phyloP scores from a whole-genome alignment of 2,797 vertebrate species.

The Catharus ustulatus region DNA sequence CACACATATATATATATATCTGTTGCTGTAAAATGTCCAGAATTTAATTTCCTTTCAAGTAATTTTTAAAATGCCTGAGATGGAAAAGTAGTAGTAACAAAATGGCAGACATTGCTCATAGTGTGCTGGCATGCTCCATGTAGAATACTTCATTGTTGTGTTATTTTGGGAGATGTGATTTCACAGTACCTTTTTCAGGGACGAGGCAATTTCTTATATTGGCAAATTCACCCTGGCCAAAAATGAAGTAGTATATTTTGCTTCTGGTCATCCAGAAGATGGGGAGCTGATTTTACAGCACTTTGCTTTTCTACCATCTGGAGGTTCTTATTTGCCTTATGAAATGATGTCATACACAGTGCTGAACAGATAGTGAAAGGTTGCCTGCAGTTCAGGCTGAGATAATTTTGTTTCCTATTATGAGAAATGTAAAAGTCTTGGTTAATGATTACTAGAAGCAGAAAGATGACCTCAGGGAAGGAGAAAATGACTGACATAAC shows the following conservation, averaged over 20 bases:
- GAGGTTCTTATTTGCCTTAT: slow-evolving; percentile 58
- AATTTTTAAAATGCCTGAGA: slow-evolving; percentile 45
- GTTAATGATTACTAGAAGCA: slow-evolving; percentile 31
- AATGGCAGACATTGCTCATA: neutral
- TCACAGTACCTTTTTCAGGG: neutral
- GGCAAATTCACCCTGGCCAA: neutral
- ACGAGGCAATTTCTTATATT: neutral
- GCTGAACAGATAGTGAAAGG: slow-evolving; percentile 56
- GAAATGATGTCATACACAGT: slow-evolving; percentile 68
- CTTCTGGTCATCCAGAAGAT: slow-evolving; percentile 28
- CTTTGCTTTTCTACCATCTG: slow-evolving; percentile 67
- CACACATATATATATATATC: slow-evolving; percentile 51
- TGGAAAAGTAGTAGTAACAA: neutral
- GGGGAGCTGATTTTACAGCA: slow-evolving; percentile 33
- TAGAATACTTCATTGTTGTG: neutral
- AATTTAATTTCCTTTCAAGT: slow-evolving; percentile 69
- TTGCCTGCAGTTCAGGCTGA: slow-evolving; percentile 51
- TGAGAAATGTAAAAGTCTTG: slow-evolving; percentile 9
- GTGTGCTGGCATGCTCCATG: neutral
- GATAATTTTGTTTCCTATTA: slow-evolving; percentile 37
- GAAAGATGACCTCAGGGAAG: slow-evolving; percentile 34
- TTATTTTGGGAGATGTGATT: neutral
- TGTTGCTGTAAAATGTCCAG: slow-evolving; percentile 54
- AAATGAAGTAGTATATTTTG: neutral
- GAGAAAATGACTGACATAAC: slow-evolving; percentile 41